Base-by-base conservation (phyloP, 2,888 invertebrate species). In the Zaprionus obscuricornis region DNA sequence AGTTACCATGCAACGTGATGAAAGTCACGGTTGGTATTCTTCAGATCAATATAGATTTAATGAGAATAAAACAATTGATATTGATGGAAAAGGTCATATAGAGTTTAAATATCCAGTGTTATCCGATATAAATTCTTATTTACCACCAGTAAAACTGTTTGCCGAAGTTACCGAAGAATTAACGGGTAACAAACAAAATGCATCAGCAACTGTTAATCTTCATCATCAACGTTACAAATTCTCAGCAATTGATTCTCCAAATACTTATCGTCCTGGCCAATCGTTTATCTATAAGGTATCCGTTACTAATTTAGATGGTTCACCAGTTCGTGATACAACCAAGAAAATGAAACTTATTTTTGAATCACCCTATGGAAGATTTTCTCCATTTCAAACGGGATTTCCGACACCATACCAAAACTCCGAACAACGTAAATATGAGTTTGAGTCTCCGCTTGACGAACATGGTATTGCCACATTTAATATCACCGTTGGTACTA, bases 121-220 rank as follows among this genome's bases (percentile, higher is more conserved):
- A n/a, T n/a, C n/a, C n/a, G n/a, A 0, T 93, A 66, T 94, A 96
- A 87, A 91, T 95, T 56, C 93, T 94, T 75, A 71, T 20, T 4
- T 10, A 1, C 75, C 77, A 1, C 69, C 79, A 0, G 20, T 76
- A 2, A 60, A 72, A 13, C 92, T 98, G 27, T 95, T 97, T 87
- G 98, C 97, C 0, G 94, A 95, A 7, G 94, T 98, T 2, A 97
- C 97, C 87, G 98, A 98, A 91, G 94, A 94, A 47, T 91, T 97
- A 67, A 98, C 98, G 11, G 90, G 89, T 3, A 92, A 96, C 58
- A 93, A 94, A 66, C 96, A 97, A 87, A 96, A 96, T 86, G 93
- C 94, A 10, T 93, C 95, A 0, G 92, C 93, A 1, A 92, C 94
- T 67, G 92, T 97, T 36, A 92, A 94, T 50, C 90, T 98, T 13